These are phyloP conservation scores for Trichopria drosophilae DNA, from an alignment of 2,888 invertebrate species.

Conservation along the genomic window DNA sequence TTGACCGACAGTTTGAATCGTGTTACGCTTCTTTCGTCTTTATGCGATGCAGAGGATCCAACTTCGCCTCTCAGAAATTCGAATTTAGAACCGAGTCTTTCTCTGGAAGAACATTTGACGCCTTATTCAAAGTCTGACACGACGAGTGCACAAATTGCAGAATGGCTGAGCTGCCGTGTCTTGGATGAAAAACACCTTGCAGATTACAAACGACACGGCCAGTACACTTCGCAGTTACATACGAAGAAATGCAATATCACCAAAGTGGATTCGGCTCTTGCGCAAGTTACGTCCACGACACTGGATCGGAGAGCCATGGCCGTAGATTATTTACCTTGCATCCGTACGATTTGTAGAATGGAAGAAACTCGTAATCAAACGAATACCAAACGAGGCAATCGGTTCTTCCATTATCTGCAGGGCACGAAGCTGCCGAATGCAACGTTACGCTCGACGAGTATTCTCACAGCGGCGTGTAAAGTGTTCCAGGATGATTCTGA, in stretches of 20 bases:
- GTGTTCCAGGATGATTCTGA: slow-evolving; percentile 43
- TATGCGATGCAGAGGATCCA: slow-evolving; percentile 48
- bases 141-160: slow-evolving; percentile 50
- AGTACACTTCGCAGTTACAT: slow-evolving; percentile 26
- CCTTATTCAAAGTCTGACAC: slow-evolving; percentile 42
- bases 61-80: slow-evolving; percentile 44
- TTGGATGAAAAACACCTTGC: slow-evolving; percentile 21
- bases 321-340: slow-evolving; percentile 71
- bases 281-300: slow-evolving; percentile 60
- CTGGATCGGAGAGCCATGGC: slow-evolving; percentile 64
- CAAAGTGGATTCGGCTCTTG: slow-evolving; percentile 55
- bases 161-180: slow-evolving; percentile 44
- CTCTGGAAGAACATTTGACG: slow-evolving; percentile 50
- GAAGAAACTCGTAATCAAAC: slow-evolving; percentile 66
- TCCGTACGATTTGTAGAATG: slow-evolving; percentile 71
- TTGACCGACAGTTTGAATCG: slow-evolving; percentile 45
- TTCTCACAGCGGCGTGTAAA: slow-evolving; percentile 49
- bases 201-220: slow-evolving; percentile 25
- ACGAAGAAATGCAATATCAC: slow-evolving; percentile 41
- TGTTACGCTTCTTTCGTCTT: slow-evolving; percentile 45
- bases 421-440: slow-evolving; percentile 57
- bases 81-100: slow-evolving; percentile 55
- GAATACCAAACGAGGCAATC: slow-evolving; percentile 69
- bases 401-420: slow-evolving; percentile 79
- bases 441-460: slow-evolving; percentile 33